Evolutionary conservation across 2,888 invertebrate species (phyloP).

Genomic region (Heliconius ismenius): DNA sequence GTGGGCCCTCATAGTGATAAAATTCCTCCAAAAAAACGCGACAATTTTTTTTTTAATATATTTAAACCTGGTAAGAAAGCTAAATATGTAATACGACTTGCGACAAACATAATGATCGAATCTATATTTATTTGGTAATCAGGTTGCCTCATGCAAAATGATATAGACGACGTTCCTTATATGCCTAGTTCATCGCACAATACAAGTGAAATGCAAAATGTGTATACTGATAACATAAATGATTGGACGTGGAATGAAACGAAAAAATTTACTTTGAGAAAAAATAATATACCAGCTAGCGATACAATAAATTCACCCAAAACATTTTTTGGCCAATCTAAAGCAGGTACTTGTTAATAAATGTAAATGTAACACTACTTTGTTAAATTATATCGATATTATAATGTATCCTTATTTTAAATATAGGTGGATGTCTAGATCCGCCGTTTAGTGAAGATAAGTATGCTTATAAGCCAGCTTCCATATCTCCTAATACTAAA

Average conservation of each 20-base stretch:
- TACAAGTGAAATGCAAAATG: slow-evolving; percentile 47
- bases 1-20: slow-evolving; percentile 59
- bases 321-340: slow-evolving; percentile 67
- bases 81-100: not conserved
- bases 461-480: slow-evolving; percentile 57
- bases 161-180: slow-evolving; percentile 63
- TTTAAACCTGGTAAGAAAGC: slow-evolving; percentile 52
- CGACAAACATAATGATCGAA: not conserved
- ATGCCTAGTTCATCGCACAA: slow-evolving; percentile 47
- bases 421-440: slow-evolving; percentile 72
- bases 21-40: slow-evolving; percentile 51
- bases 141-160: slow-evolving; percentile 56
- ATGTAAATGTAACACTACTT: not conserved
- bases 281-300: slow-evolving; percentile 45
- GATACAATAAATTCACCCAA: slow-evolving; percentile 48
- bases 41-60: slow-evolving; percentile 54
- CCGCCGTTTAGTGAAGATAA: slow-evolving; percentile 71
- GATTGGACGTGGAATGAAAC: slow-evolving; percentile 14
- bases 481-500: not conserved
- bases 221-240: slow-evolving; percentile 28
- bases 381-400: not conserved
- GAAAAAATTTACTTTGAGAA: slow-evolving; percentile 49
- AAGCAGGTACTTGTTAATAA: slow-evolving; percentile 58
- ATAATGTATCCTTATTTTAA: slow-evolving; percentile 7
- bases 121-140: not conserved